Conservation (phyloP, 2,113 vertebrate genomes). For the Siniperca knerii region DNA sequence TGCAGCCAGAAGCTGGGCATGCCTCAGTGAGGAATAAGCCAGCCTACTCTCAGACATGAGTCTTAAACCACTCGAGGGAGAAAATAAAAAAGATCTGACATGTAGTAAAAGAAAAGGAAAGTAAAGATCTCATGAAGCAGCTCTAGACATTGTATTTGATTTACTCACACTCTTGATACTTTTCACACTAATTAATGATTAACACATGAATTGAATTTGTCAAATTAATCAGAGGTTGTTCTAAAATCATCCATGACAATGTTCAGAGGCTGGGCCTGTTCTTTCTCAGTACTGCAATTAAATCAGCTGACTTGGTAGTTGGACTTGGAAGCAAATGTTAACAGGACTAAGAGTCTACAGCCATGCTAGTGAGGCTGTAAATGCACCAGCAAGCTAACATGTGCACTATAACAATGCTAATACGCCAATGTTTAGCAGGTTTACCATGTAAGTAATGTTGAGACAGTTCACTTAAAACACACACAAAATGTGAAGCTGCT, state of each 20-base stretch:
- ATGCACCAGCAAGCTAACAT: conserved; percentile 2
- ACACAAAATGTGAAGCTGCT: neutral
- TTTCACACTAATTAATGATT: conserved; percentile 21
- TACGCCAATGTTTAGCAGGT: neutral
- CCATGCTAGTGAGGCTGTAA: neutral
- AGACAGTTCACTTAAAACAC: no score
- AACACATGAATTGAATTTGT: conserved; percentile 24
- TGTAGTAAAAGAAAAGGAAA: conserved; percentile 32
- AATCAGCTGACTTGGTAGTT: neutral
- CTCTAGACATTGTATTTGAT: conserved; percentile 41
- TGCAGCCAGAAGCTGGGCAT: conserved; percentile 69
- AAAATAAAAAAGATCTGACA: conserved; percentile 34
- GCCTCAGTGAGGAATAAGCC: conserved; percentile 66
- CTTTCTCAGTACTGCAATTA: conserved; percentile 22
- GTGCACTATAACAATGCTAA: neutral
- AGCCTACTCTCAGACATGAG: conserved; percentile 64
- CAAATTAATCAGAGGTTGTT: conserved; percentile 42
- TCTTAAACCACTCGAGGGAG: conserved; percentile 53
- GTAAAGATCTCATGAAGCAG: conserved; percentile 38
- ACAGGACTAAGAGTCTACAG: neutral
- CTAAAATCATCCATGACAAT: conserved; percentile 32
- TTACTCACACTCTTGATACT: conserved; percentile 34
- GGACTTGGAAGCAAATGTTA: neutral
- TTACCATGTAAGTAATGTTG: neutral
- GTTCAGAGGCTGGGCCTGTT: conserved; percentile 27